Evolutionary conservation across 2,888 invertebrate species (phyloP), one percentile per base, ranked within the genome.

Genomic region (Orchesellides sinensis): DNA sequence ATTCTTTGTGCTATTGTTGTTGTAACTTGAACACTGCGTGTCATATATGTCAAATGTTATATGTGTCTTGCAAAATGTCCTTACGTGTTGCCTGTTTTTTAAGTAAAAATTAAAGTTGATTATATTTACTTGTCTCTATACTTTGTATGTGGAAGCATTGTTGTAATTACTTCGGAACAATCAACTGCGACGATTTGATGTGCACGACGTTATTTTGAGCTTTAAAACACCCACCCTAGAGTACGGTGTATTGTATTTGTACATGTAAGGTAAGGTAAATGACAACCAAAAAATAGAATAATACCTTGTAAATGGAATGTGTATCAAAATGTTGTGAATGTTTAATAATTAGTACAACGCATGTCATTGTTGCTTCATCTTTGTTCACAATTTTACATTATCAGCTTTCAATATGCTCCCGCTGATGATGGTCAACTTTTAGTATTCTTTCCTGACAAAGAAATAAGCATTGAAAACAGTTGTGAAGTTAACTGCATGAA

Each of bases 171-270:
- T 40, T 14, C n/a, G n/a, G 32, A 54, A 25, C 12, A 54, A 29
- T 59, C 8, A 4, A 25, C 8, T 27, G 27, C n/a, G 59, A 17
- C 59, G 23, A 61, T 5, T 32, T 63, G 19, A 19, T 75, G 40
- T 65, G 75, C 54, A 75, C 75, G 66, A 65, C 54, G 59, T 77
- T 77, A 61, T 69, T 77, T 77, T 77, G 77, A 77, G 77, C 77
- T 77, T 77, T 77, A 77, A 66, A 77, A 63, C 63, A 63, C 40
- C 49, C 66, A 68, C 65, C 35, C 32, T 63, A 73, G 63, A 63
- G 61, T 49, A 73, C 40, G 40, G 40, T 40, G 40, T 40, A 40
- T 40, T 10, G 10, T 40, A n/a, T 40, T 40, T 40, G 40, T 40
- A n/a, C n/a, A 40, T 40, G 10, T 40, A 40, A 40, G n/a, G n/a